Conservation (phyloP, 92 coral and sea anemone genomes). For the Diadumene lineata region DNA sequence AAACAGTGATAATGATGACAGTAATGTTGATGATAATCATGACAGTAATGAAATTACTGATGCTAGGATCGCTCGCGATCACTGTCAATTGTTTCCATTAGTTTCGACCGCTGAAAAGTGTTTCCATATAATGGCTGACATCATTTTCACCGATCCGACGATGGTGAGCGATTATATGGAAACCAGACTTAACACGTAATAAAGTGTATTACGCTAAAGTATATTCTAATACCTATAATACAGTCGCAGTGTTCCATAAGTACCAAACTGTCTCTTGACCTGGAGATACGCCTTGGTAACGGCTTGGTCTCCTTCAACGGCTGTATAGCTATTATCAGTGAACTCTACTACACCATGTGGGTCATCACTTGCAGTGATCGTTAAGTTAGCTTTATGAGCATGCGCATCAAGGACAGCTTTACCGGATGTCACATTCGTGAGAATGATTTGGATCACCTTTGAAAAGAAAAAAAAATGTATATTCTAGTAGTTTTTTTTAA, state of each 20-base stretch:
- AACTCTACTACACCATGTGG: conserved; percentile 94
- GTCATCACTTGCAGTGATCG: conserved; percentile 77
- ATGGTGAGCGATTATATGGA: too few relatives aligned
- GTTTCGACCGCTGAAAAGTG: too few relatives aligned
- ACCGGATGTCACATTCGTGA: conserved; percentile 70
- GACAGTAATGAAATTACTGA: too few relatives aligned
- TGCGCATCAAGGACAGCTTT: conserved; percentile 66
- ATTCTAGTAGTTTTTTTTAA: too few relatives aligned
- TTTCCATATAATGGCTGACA: too few relatives aligned
- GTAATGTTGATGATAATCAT: too few relatives aligned
- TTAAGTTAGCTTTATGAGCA: conserved; percentile 68
- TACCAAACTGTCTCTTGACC: conserved; percentile 69
- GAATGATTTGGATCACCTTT: conserved; percentile 71
- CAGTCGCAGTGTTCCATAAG: conserved; percentile 72
- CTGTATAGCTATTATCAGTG: conserved; percentile 56
- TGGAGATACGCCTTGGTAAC: conserved; percentile 56
- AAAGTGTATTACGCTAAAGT: too few relatives aligned
- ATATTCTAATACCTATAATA: conserved; percentile 80
- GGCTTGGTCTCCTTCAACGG: conserved; percentile 57
- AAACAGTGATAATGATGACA: too few relatives aligned
- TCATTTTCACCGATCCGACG: too few relatives aligned
- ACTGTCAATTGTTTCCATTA: too few relatives aligned
- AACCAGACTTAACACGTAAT: too few relatives aligned
- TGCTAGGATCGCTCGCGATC: too few relatives aligned
- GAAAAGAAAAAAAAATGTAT: neutral